Evolutionary conservation across 2,888 invertebrate genomes (phyloP).

Genomic region (Cephus sareptanus): DNA sequence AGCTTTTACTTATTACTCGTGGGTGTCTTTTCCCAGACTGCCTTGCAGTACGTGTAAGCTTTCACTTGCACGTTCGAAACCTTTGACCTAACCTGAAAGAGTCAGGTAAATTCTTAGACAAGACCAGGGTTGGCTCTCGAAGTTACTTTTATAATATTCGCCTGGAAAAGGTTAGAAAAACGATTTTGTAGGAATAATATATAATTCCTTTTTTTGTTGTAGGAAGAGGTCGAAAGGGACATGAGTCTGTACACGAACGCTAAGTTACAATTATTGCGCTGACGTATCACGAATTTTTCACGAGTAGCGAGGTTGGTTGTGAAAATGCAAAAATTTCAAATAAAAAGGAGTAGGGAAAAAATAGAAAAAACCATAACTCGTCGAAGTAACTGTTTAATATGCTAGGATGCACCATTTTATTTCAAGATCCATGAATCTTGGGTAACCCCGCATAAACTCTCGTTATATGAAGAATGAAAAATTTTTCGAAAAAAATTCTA

Average conservation of each 20-base stretch:
- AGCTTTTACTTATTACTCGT: no score
- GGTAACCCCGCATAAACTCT: background rate
- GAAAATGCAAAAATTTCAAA: background rate
- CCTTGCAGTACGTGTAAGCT: no score
- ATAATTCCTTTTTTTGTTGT: conserved; percentile 12
- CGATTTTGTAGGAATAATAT: conserved; percentile 24
- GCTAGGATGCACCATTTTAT: background rate
- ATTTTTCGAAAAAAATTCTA: background rate
- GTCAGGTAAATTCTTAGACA: conserved; percentile 15
- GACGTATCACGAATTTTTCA: background rate
- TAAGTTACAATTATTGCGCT: background rate
- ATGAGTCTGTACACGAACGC: background rate
- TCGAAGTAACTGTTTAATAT: background rate
- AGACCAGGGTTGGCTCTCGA: conserved; percentile 9
- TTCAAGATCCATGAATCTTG: background rate
- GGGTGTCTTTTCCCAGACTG: no score
- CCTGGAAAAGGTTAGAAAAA: conserved; percentile 40
- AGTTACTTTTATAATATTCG: conserved; percentile 19
- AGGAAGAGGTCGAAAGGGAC: background rate
- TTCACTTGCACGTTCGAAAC: no score
- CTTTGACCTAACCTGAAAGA: background rate
- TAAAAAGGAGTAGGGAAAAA: background rate
- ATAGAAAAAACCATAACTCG: background rate
- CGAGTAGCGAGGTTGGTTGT: background rate
- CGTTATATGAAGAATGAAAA: background rate